These are phyloP conservation scores for Numenius phaeopus DNA, from an alignment of 2,797 vertebrate genomes.

Conservation along the genomic window DNA sequence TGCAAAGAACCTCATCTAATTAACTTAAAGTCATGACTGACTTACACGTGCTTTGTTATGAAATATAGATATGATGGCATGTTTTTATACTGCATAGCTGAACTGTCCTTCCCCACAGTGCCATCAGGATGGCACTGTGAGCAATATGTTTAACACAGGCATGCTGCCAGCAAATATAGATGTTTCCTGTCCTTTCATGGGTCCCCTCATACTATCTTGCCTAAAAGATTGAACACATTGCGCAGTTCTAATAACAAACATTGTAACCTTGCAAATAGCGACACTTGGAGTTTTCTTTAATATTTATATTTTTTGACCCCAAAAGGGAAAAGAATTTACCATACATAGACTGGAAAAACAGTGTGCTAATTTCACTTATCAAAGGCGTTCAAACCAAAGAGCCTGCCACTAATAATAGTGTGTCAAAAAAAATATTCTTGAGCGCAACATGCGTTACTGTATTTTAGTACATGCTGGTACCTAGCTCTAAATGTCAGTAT, in stretches of 20 bases:
- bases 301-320: conserved; percentile 70
- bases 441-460: neutral
- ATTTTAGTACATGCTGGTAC: conserved; percentile 43
- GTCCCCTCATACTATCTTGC: conserved; percentile 5
- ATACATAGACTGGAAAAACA: conserved; percentile 66
- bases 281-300: conserved; percentile 66
- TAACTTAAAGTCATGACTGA: conserved; percentile 55
- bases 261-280: conserved; percentile 66
- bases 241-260: conserved; percentile 76
- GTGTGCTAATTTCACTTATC: conserved; percentile 61
- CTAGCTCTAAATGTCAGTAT: conserved; percentile 40
- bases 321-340: conserved; percentile 75
- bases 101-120: conserved; percentile 53
- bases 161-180: conserved; percentile 34
- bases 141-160: conserved; percentile 43
- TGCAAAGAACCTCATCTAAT: conserved; percentile 82
- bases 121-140: conserved; percentile 68
- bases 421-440: conserved; percentile 24
- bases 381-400: conserved; percentile 35
- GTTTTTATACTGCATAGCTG: conserved; percentile 74
- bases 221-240: conserved; percentile 24
- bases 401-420: conserved; percentile 46
- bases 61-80: conserved; percentile 54
- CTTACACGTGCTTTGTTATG: conserved; percentile 53
- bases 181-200: conserved; percentile 54